These are phyloP conservation scores for Dissostichus mawsoni DNA, from an alignment of 2,113 vertebrate species.

Conservation along the genomic window DNA sequence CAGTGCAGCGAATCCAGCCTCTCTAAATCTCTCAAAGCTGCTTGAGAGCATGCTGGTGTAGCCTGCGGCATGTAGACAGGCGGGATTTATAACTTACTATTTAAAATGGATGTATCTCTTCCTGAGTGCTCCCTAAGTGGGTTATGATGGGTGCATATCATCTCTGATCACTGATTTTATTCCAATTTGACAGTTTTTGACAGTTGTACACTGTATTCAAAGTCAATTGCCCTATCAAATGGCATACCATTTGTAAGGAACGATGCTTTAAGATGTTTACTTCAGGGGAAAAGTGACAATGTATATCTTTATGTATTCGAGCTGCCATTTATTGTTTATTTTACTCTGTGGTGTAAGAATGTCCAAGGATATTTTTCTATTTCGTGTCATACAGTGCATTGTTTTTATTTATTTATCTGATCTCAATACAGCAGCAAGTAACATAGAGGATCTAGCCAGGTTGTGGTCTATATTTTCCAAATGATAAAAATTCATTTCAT, in stretches of 20 bases:
- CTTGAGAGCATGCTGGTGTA: conserved; percentile 24
- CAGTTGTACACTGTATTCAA: neutral
- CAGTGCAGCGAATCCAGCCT: conserved; percentile 20
- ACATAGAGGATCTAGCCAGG: neutral
- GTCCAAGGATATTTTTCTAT: too few species aligned
- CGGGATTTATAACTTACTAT: conserved; percentile 38
- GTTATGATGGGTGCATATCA: conserved; percentile 7
- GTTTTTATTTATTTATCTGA: too few species aligned
- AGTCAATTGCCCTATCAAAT: neutral
- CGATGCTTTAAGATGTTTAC: neutral
- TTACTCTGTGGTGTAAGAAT: too few species aligned
- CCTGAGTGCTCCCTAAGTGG: conserved; percentile 19
- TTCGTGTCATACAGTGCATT: too few species aligned
- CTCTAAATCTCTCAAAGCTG: conserved; percentile 51
- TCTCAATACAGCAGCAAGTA: neutral
- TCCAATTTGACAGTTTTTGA: neutral
- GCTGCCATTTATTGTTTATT: too few species aligned
- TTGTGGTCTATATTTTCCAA: neutral
- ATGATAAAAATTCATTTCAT: too few species aligned
- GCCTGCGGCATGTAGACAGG: conserved; percentile 18
- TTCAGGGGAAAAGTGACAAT: neutral
- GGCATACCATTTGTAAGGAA: neutral
- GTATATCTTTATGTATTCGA: too few species aligned
- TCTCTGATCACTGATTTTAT: neutral
- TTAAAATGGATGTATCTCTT: conserved; percentile 34